phyloP scores from a whole-genome alignment of 2,113 vertebrate species.

The Dermatemys mawii region DNA sequence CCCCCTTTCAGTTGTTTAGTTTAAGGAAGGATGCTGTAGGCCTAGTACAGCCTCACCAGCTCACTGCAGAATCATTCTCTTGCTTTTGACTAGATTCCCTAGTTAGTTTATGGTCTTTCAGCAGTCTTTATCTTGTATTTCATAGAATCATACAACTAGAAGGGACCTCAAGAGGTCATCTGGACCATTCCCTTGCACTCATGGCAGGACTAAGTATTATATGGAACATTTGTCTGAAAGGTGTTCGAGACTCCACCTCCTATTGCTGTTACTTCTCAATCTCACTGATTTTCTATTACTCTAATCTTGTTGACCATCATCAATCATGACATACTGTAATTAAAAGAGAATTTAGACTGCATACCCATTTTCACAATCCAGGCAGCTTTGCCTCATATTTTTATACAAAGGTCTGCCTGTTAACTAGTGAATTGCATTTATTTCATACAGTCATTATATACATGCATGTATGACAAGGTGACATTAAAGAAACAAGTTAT shows the following conservation, averaged over 20 bases:
- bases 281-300: accelerated
- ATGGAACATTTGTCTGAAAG: too few species aligned
- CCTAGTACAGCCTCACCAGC: neutral
- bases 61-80: neutral
- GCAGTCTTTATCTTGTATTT: accelerated
- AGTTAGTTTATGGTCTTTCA: accelerated
- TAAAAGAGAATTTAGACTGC: neutral
- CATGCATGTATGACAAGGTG: accelerated
- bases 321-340: neutral
- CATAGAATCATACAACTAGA: too few species aligned
- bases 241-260: neutral
- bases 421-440: too few species aligned
- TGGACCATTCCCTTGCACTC: too few species aligned
- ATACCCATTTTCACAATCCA: neutral
- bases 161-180: too few species aligned
- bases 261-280: neutral
- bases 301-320: accelerated
- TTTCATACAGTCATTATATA: neutral
- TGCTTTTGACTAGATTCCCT: neutral
- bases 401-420: neutral
- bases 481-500: accelerated
- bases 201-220: too few species aligned
- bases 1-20: neutral
- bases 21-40: neutral
- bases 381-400: accelerated